Base-by-base conservation (phyloP, 2,888 invertebrate species). In the Acanthacorydalis orientalis region DNA sequence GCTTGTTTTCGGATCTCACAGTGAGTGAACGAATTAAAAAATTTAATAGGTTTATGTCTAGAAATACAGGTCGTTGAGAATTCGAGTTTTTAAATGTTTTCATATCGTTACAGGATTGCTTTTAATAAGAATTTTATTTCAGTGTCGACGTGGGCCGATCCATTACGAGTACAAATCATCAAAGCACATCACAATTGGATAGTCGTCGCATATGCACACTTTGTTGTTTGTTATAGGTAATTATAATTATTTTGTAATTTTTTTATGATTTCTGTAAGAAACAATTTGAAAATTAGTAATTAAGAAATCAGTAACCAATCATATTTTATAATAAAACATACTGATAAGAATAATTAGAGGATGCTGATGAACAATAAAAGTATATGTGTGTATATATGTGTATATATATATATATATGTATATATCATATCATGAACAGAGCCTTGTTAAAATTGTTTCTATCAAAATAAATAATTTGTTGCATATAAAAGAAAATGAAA, bases 101-200 rank as follows among this genome's bases (percentile, higher is more conserved):
- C n/a, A n/a, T n/a, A 37, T 46, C 31, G 31, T 12, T 9, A 9
- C 10, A 14, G 1, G 1, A 37, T 9, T 37, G 9, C 10, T 37
- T 37, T 7, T 9, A 37, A 8, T 4, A 35, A 7, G 35, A 35
- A 14, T 35, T 40, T 42, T 49, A 51, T 72, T 72, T 51, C 64
- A 81, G 80, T 72, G 57, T 78, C 75, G 51, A 70, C 74, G 43
- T 89, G 88, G 85, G 76, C 83, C 7, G 90, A 91, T 63, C 89
- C 86, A 40, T 65, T 89, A 59, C 74, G 90, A 57, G 92, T 93
- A 37, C 86, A 90, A 68, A 87, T 91, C 45, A 88, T 95, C 55
- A 88, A 90, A 63, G 95, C 95, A 4, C 95, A 97, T 68, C 93
- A 96, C 64, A 96, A 95, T 64, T 96, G 95, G 89, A 88, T 98